Evolutionary conservation across 2,888 invertebrate species (phyloP).

Genomic region (Nipponacmea schrenckii): DNA sequence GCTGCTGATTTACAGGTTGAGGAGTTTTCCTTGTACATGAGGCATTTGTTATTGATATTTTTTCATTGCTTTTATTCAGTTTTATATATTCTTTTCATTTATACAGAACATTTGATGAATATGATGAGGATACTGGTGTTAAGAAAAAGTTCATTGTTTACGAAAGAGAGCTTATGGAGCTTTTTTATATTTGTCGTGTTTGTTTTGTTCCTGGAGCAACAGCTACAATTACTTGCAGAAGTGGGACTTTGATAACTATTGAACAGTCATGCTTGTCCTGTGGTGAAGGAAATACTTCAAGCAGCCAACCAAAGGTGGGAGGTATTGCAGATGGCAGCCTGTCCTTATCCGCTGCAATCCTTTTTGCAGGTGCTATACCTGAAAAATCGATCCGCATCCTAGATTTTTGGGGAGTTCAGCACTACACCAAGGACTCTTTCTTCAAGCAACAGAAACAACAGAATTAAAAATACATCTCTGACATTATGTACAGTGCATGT

Average conservation of each 20-base stretch:
- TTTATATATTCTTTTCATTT: background rate
- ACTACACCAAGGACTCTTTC: background rate
- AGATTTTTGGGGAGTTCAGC: background rate
- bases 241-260: background rate
- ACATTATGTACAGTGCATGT: no score
- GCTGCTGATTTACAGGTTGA: no score
- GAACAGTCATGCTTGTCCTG: background rate
- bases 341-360: no score
- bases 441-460: background rate
- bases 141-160: background rate
- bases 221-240: background rate
- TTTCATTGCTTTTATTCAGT: no score
- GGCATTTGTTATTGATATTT: no score
- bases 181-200: background rate
- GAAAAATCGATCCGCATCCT: background rate
- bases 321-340: background rate
- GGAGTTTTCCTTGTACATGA: no score
- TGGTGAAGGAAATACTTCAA: background rate
- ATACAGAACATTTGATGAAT: background rate
- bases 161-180: background rate
- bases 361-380: background rate
- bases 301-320: background rate
- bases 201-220: background rate
- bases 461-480: no score
- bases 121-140: background rate